These are phyloP conservation scores for Mormoops blainvillei DNA, from an alignment of 2,113 vertebrate genomes.

Conservation along the genomic window DNA sequence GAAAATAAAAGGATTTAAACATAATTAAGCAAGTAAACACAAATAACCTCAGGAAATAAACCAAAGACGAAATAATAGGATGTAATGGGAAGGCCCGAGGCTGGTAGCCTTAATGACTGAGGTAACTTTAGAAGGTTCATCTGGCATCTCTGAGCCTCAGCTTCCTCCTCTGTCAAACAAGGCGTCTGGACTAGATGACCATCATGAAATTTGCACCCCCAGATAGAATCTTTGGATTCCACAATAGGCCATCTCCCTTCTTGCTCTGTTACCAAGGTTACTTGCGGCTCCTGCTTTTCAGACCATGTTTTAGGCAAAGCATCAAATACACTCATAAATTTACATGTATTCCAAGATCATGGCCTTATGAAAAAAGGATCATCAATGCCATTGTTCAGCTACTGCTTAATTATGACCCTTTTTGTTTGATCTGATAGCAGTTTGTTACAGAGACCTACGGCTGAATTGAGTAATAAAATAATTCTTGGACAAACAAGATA, in stretches of 20 bases:
- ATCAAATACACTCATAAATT: not conserved
- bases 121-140: not conserved
- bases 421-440: not conserved
- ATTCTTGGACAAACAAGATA: conserved; percentile 50
- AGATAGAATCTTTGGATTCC: not conserved
- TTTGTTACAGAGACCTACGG: not conserved
- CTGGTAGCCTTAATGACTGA: not conserved
- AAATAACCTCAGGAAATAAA: conserved; percentile 34
- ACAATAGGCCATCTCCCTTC: not conserved
- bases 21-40: not conserved
- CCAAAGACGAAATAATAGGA: not conserved
- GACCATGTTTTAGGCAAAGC: conserved; percentile 32
- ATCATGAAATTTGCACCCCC: not conserved
- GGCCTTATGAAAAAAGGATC: not conserved
- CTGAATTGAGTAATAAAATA: conserved; percentile 6
- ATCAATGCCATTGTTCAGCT: not conserved
- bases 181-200: not conserved
- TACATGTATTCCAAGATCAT: not conserved
- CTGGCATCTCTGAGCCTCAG: not conserved
- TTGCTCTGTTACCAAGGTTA: conserved; percentile 38
- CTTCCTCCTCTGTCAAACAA: not conserved
- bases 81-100: not conserved
- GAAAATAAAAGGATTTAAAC: not conserved
- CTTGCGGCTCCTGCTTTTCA: not conserved
- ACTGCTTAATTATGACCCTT: conserved; percentile 32